Evolutionary conservation across 2,113 vertebrate species (phyloP).

Genomic region (Tetrao urogallus): DNA sequence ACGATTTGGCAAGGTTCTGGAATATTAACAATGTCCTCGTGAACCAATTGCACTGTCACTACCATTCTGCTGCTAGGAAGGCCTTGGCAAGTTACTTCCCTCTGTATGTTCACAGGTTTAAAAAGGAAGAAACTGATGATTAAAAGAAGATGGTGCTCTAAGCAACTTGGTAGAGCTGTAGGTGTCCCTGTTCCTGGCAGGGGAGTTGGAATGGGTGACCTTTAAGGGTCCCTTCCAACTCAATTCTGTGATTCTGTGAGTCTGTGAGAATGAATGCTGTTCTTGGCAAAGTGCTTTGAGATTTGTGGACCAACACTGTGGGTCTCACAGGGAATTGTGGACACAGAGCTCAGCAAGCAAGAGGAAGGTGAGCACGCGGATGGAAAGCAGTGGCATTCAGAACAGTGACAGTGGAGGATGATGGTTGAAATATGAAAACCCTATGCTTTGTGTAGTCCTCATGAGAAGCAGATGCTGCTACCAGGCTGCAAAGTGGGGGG

Average conservation of each 20-base stretch:
- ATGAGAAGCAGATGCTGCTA: neutral
- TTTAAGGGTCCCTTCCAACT: too few relatives aligned
- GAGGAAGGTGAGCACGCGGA: fast-evolving
- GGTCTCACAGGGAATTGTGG: neutral
- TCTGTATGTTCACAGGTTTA: neutral
- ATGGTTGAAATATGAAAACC: fast-evolving
- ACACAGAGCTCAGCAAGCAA: neutral
- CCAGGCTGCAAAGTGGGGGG: fast-evolving
- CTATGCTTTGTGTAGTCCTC: neutral
- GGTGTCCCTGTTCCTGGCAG: too few relatives aligned
- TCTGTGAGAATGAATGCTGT: neutral
- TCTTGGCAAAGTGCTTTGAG: neutral
- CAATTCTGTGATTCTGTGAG: too few relatives aligned
- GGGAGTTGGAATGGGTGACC: too few relatives aligned
- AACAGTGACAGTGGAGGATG: fast-evolving
- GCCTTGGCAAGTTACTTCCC: neutral
- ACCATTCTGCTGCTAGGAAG: neutral
- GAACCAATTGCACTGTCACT: fast-evolving
- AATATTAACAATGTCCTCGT: neutral
- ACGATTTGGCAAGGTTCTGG: neutral
- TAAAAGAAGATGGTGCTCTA: neutral
- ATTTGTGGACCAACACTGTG: neutral
- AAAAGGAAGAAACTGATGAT: neutral
- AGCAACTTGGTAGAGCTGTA: too few relatives aligned
- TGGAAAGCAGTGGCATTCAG: neutral